These are phyloP conservation scores for Charina bottae DNA, from an alignment of 2,113 vertebrate genomes.

Conservation along the genomic window DNA sequence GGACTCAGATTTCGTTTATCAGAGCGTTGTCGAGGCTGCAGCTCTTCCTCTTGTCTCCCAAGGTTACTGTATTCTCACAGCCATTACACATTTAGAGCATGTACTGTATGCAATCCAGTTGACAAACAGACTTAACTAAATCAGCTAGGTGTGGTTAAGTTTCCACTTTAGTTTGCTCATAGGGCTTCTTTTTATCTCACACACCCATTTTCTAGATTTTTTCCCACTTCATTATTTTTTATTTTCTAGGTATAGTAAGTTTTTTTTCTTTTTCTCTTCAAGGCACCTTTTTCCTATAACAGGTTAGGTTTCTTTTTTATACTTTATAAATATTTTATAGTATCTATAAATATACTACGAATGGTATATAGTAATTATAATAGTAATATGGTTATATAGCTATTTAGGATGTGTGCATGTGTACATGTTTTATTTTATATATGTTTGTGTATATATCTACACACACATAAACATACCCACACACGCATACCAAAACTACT, in stretches of 20 bases:
- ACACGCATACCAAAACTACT: background rate
- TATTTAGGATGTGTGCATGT: background rate
- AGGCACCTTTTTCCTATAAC: background rate
- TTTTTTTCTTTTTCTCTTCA: background rate
- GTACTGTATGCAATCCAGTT: background rate
- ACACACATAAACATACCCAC: background rate
- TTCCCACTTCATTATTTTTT: background rate
- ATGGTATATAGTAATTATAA: too few relatives aligned
- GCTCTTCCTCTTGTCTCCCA: background rate
- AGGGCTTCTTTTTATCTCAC: background rate
- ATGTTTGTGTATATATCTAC: background rate
- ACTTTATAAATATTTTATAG: background rate
- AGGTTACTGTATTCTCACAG: background rate
- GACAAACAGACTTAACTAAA: background rate
- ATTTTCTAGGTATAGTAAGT: background rate
- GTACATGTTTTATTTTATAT: background rate
- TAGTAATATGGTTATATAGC: too few relatives aligned
- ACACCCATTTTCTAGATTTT: background rate
- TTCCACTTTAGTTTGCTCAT: background rate
- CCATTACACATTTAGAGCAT: background rate
- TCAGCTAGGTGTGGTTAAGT: background rate
- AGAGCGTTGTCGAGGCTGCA: background rate
- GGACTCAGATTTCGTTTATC: background rate
- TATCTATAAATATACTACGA: too few relatives aligned
- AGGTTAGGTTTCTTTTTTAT: background rate